Percentiles rank a stretch among this genome's conserved stretches.
Conservation (phyloP, 2,797 vertebrate species). For the Clarias platycephalus region DNA sequence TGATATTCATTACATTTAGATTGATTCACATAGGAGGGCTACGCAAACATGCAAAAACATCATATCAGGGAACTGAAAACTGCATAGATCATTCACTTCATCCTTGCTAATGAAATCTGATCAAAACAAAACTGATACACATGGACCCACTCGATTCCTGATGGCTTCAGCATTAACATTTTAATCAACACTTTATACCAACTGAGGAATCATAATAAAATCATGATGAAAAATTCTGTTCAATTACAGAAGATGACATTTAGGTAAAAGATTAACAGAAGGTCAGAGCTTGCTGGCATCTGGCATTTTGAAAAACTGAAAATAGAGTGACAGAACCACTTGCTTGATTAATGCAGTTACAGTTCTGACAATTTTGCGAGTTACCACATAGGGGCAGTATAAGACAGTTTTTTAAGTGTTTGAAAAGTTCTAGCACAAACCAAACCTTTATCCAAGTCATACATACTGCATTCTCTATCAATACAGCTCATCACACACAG, state of each 20-base stretch:
- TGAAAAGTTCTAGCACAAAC: neutral
- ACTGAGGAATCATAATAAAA: no score
- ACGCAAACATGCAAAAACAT: neutral
- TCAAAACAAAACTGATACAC: neutral
- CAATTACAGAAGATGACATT: neutral
- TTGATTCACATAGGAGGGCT: neutral
- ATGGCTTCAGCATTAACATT: neutral
- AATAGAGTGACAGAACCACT: neutral
- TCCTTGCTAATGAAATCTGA: neutral
- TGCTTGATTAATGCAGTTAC: neutral
- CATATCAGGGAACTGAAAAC: neutral
- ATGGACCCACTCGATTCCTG: neutral
- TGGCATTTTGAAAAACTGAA: neutral
- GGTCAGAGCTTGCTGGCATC: neutral
- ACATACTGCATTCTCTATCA: neutral
- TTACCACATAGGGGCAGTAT: constrained; percentile 50
- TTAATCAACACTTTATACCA: neutral
- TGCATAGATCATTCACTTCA: neutral
- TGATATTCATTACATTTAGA: neutral
- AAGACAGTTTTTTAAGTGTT: constrained; percentile 3
- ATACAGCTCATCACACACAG: neutral
- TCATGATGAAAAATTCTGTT: neutral
- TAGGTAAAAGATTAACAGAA: neutral
- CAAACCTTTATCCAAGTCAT: neutral
- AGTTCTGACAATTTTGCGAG: neutral